Evolutionary conservation across 2,888 invertebrate genomes (phyloP).

Genomic region (Cosmia pyralina): DNA sequence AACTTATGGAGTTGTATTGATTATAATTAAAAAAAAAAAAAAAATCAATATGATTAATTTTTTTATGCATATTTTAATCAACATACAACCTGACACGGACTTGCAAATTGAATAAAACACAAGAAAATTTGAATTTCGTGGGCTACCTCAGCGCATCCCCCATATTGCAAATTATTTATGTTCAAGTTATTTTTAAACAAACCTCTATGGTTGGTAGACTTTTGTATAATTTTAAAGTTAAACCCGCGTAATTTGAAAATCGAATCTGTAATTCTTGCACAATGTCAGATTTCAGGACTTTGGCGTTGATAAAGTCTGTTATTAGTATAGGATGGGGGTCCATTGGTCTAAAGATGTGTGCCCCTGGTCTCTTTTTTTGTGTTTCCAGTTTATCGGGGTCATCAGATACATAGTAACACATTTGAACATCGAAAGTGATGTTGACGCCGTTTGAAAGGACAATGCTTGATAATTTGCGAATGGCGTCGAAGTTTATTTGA

Average conservation of each 20-base stretch:
- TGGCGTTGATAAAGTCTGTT: constrained; percentile 56
- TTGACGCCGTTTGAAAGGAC: constrained; percentile 83
- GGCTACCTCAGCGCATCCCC: no score
- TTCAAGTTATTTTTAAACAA: not conserved
- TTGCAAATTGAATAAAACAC: no score
- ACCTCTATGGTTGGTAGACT: constrained; percentile 90
- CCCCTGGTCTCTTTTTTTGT: constrained; percentile 93
- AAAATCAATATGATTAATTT: no score
- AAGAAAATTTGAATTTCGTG: no score
- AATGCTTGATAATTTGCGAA: constrained; percentile 82
- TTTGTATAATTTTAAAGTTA: constrained; percentile 92
- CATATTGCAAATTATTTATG: not conserved
- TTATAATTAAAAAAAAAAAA: no score
- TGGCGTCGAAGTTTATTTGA: constrained; percentile 87
- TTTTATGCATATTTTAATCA: no score
- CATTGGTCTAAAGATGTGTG: constrained; percentile 94
- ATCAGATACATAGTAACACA: constrained; percentile 93
- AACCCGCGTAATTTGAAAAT: constrained; percentile 92
- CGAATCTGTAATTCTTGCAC: constrained; percentile 94
- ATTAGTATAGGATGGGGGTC: constrained; percentile 67
- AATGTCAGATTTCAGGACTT: constrained; percentile 88
- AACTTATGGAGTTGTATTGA: no score
- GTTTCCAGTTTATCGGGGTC: constrained; percentile 91
- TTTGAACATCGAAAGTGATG: constrained; percentile 83
- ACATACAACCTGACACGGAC: no score